Evolutionary conservation across 2,797 vertebrate species (phyloP).

Genomic region (Cossypha heuglini): DNA sequence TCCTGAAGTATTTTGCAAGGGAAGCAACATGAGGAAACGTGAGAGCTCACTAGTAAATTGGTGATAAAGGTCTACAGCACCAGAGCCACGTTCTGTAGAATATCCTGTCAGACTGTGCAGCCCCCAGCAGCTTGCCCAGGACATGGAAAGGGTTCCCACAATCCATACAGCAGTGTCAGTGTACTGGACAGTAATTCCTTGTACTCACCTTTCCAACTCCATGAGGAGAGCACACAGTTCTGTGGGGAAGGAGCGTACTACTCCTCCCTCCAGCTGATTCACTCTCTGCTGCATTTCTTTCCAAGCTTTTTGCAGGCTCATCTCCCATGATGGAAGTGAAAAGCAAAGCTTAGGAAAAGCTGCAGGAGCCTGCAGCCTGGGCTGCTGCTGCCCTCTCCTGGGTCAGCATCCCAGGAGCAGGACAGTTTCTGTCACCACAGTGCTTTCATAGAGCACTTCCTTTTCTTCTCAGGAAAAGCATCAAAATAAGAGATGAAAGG

Average conservation of each 20-base stretch:
- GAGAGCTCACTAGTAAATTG: neutral
- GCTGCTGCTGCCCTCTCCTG: conserved; percentile 64
- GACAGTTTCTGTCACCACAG: neutral
- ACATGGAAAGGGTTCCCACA: neutral
- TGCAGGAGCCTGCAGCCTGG: neutral
- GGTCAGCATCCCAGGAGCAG: neutral
- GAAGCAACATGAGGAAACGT: neutral
- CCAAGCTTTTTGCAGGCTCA: neutral
- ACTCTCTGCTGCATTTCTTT: neutral
- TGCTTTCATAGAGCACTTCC: neutral
- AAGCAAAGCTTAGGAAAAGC: neutral
- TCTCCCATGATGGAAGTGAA: accelerated
- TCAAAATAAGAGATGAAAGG: neutral
- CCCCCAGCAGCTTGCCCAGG: neutral
- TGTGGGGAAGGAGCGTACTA: neutral
- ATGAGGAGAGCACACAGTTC: neutral
- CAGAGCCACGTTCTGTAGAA: neutral
- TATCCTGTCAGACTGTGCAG: neutral
- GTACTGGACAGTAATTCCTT: no score
- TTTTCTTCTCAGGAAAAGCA: neutral
- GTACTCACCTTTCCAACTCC: neutral
- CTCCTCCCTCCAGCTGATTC: neutral
- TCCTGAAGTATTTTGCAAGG: neutral
- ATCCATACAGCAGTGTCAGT: neutral
- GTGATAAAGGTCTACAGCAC: neutral